These are phyloP conservation scores for Thereva nobilitata DNA, from an alignment of 2,888 invertebrate species.

Conservation along the genomic window DNA sequence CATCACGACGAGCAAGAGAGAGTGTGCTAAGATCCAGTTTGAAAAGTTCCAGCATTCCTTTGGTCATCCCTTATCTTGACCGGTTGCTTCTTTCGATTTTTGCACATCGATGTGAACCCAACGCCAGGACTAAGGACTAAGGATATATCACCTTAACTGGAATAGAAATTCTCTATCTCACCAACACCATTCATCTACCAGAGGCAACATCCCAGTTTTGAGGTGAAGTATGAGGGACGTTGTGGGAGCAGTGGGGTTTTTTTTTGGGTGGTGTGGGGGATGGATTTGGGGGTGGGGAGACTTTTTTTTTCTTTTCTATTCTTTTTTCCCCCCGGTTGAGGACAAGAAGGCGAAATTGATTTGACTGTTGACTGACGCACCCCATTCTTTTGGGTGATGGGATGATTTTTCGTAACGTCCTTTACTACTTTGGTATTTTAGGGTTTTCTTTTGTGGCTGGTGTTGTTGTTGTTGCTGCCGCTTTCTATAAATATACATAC, in stretches of 20 bases:
- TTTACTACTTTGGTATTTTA: too few relatives aligned
- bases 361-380: constrained; percentile 42
- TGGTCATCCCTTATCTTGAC: constrained; percentile 32
- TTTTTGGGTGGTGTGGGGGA: too few relatives aligned
- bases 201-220: background rate
- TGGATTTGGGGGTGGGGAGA: background rate
- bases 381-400: constrained; percentile 24
- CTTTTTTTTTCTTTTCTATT: background rate
- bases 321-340: background rate
- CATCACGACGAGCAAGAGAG: too few relatives aligned
- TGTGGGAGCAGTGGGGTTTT: too few relatives aligned
- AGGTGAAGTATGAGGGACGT: too few relatives aligned
- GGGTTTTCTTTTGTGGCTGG: too few relatives aligned
- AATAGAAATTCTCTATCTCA: constrained; percentile 31
- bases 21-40: constrained; percentile 16
- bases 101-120: constrained; percentile 24
- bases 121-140: background rate
- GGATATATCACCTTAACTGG: constrained; percentile 33
- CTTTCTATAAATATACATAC: too few relatives aligned
- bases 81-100: constrained; percentile 17
- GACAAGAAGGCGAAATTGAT: constrained; percentile 38
- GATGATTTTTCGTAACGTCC: background rate
- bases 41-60: constrained; percentile 31
- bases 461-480: too few relatives aligned
- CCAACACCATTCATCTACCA: constrained; percentile 4